Evolutionary conservation across 1,140 invertebrate genomes (phyloP).

Genomic region (Chironomus tepperi): DNA sequence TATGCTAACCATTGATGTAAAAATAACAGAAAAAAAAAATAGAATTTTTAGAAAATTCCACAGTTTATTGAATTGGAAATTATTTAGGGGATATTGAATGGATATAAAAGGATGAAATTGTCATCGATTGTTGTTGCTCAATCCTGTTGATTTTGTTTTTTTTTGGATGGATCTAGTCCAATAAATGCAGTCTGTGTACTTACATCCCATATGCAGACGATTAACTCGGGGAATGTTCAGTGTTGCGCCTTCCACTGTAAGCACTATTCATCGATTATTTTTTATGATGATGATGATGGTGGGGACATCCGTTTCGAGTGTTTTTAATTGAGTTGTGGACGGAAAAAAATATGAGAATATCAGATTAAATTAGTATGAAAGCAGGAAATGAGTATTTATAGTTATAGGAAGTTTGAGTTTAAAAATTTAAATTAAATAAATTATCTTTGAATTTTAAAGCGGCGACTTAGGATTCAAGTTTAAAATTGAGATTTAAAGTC

Average conservation of each 20-base stretch:
- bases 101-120: neutral
- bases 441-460: no score
- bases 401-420: no score
- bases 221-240: slow-evolving; percentile 73
- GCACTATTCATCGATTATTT: slow-evolving; percentile 40
- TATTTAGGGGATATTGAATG: no score
- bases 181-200: neutral
- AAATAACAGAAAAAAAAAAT: neutral
- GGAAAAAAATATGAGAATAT: slow-evolving; percentile 28
- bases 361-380: no score
- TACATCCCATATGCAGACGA: slow-evolving; percentile 68
- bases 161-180: neutral
- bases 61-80: no score
- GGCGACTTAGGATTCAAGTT: no score
- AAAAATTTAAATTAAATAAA: no score
- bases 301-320: neutral
- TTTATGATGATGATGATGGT: no score
- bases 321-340: slow-evolving; percentile 31
- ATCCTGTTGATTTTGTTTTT: neutral
- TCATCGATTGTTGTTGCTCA: neutral
- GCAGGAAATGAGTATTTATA: no score
- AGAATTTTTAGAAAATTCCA: neutral
- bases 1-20: slow-evolving; percentile 46
- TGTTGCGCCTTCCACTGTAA: slow-evolving; percentile 59
- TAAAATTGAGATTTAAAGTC: no score